A percentile compares a stretch with the other conserved stretches of the same genome.
Conservation (phyloP, 2,888 invertebrate genomes). For the Papilio demoleus region DNA sequence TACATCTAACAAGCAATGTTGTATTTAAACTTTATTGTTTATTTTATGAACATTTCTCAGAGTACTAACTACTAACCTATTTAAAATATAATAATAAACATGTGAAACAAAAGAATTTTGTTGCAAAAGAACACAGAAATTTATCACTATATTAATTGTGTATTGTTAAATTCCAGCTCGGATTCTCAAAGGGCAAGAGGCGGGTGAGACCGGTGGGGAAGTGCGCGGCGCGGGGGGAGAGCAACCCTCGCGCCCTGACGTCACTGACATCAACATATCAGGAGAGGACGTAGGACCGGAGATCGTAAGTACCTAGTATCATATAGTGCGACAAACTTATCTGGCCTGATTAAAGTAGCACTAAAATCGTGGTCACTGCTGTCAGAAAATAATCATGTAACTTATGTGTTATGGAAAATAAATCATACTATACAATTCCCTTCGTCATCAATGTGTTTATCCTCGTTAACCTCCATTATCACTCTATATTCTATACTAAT, state of each 20-base stretch:
- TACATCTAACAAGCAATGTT: not conserved
- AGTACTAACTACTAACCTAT: not conserved
- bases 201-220: constrained; percentile 60
- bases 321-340: not conserved
- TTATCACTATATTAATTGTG: not conserved
- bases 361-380: not conserved
- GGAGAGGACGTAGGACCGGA: constrained; percentile 67
- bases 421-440: too few relatives aligned
- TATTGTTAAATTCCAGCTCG: constrained; percentile 61
- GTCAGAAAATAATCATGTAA: not conserved
- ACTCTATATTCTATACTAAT: not conserved
- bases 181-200: constrained; percentile 55
- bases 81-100: too few relatives aligned
- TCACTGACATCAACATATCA: constrained; percentile 73
- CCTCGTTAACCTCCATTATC: not conserved
- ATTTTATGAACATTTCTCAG: not conserved
- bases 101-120: not conserved
- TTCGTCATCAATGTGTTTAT: not conserved
- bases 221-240: constrained; percentile 66
- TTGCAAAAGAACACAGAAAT: not conserved
- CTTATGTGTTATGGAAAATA: not conserved
- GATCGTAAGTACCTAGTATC: constrained; percentile 59
- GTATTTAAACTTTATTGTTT: not conserved
- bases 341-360: not conserved
- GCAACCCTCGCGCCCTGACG: constrained; percentile 69